Evolutionary conservation across 2,113 vertebrate species (phyloP), one percentile per base, ranked within the genome.

Genomic region (Cnemophilus loriae): DNA sequence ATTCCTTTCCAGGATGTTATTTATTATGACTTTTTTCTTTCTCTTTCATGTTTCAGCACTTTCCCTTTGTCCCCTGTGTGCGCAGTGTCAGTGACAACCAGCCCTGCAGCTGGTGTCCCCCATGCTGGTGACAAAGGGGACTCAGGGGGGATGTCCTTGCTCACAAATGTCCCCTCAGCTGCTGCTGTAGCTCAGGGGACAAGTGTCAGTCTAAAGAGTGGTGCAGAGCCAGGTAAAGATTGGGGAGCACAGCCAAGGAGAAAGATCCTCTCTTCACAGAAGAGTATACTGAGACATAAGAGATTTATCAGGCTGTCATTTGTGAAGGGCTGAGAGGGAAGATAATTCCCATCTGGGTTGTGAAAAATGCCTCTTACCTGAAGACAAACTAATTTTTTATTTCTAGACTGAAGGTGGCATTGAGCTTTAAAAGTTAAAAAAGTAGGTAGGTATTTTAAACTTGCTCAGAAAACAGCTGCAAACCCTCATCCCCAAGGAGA

Each of bases 281-380:
- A 67, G 67, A 20, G 11, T 37, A 7, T 23, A 17, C 7, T 18
- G 63, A 24, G 37, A 71, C 41, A 20, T 4, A 32, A 75, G 70
- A 79, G 70, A 96, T 94, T 86, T 64, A 69, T 89, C 76, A 89
- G 42, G 18, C 4, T 94, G 71, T 35, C 47, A 14, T n/a, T 79
- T 79, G 32, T 30, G 63, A 49, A 47, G 37, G 16, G 42, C 63
- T 32, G 11, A 79, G 35, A 67, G 26, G 57, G 26, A 88, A 82
- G 57, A 50, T 85, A 76, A 84, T 89, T 84, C 76, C 67, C 13
- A 30, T 32, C 57, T 60, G 76, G 16, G 16, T 47, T 84, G 23
- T 94, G 84, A 94, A 73, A 94, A 91, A 85, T 90, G 67, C 9
- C 13, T 63, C 44, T 71, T 50, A n/a, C 39, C 70, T 79, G 27